Percentiles rank a stretch among this genome's conserved stretches.
Conservation (phyloP, 2,888 invertebrate genomes). For the Brenthis daphne region DNA sequence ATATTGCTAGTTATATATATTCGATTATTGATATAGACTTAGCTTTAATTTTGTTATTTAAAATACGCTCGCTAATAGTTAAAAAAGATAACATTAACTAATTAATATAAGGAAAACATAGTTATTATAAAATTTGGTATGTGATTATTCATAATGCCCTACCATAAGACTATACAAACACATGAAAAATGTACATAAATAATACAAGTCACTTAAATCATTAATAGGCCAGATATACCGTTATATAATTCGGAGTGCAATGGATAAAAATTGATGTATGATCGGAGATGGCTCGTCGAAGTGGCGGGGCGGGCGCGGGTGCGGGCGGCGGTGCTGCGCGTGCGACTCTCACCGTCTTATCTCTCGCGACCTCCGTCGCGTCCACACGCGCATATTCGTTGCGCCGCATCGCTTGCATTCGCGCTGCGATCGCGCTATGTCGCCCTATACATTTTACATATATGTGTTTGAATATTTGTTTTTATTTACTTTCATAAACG, state of each 20-base stretch:
- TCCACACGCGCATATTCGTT: slow-evolving; percentile 75
- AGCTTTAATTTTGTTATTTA: not conserved
- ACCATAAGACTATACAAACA: not conserved
- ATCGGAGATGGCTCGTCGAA: slow-evolving; percentile 63
- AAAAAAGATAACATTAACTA: too few relatives aligned
- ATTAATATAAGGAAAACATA: too few relatives aligned
- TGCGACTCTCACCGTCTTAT: slow-evolving; percentile 81
- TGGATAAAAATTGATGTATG: slow-evolving; percentile 72
- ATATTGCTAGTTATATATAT: slow-evolving; percentile 18
- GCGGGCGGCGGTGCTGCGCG: slow-evolving; percentile 62
- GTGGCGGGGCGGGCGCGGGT: slow-evolving; percentile 62
- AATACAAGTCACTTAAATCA: slow-evolving; percentile 20
- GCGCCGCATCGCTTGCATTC: slow-evolving; percentile 60
- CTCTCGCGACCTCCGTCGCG: slow-evolving; percentile 81
- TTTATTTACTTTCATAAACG: slow-evolving; percentile 63
- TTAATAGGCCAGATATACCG: slow-evolving; percentile 70
- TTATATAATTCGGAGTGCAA: slow-evolving; percentile 75
- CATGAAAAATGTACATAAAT: not conserved
- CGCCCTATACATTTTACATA: slow-evolving; percentile 62
- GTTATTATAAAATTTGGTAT: too few relatives aligned
- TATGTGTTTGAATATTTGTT: slow-evolving; percentile 61
- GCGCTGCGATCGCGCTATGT: slow-evolving; percentile 72
- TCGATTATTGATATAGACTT: not conserved
- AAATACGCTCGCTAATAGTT: too few relatives aligned
- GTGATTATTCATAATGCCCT: too few relatives aligned